Conservation (phyloP, 1,140 invertebrate genomes). For the Arion vulgaris region DNA sequence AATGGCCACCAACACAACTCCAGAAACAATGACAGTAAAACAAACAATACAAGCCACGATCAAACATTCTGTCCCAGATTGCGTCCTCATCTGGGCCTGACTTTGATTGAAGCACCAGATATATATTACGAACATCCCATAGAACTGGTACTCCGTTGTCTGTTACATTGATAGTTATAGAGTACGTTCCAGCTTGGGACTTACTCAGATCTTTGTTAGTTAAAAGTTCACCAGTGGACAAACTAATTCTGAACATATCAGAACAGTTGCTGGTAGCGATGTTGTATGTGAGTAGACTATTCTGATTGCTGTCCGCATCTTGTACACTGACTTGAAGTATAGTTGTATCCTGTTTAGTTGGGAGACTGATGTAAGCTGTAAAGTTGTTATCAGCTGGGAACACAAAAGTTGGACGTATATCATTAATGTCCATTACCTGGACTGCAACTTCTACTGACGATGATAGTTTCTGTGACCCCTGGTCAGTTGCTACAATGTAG, state of each 20-base stretch:
- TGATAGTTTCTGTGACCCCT: constrained; percentile 88
- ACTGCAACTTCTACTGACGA: constrained; percentile 88
- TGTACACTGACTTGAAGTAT: constrained; percentile 60
- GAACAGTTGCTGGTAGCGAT: constrained; percentile 45
- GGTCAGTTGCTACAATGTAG: constrained; percentile 89
- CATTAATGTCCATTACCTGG: constrained; percentile 87
- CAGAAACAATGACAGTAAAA: constrained; percentile 42
- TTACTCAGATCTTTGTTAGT: constrained; percentile 33
- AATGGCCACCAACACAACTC: constrained; percentile 38
- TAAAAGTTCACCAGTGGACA: constrained; percentile 48
- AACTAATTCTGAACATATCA: constrained; percentile 48
- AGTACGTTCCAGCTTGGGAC: constrained; percentile 43
- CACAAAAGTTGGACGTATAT: constrained; percentile 59
- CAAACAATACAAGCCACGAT: constrained; percentile 47
- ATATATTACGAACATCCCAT: constrained; percentile 20
- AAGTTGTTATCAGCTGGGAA: constrained; percentile 69
- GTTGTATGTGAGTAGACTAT: constrained; percentile 45
- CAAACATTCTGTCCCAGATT: constrained; percentile 38
- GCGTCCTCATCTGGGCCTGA: background rate
- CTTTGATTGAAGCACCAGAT: constrained; percentile 23
- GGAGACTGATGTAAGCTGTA: constrained; percentile 31
- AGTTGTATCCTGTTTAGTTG: constrained; percentile 12
- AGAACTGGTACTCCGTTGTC: constrained; percentile 41
- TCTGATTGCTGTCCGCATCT: constrained; percentile 47
- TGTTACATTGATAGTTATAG: constrained; percentile 46